Conservation (phyloP, 2,888 invertebrate species). For the Drosophila melanosoma region DNA sequence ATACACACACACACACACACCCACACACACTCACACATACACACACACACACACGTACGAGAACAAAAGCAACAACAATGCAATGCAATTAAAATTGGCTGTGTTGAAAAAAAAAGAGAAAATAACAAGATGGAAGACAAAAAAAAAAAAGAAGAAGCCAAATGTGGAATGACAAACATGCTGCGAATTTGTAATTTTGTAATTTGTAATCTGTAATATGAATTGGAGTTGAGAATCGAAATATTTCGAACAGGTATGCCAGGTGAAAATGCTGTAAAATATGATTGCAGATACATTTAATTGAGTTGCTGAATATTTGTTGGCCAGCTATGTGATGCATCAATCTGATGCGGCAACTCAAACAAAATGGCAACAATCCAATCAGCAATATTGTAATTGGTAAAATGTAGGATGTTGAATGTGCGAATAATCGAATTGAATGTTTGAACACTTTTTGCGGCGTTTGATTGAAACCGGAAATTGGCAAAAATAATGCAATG, state of each 20-base stretch:
- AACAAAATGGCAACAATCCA: slow-evolving; percentile 69
- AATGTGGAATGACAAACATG: slow-evolving; percentile 76
- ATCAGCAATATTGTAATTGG: slow-evolving; percentile 73
- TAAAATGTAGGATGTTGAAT: slow-evolving; percentile 67
- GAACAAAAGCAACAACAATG: slow-evolving; percentile 65
- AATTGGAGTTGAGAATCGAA: slow-evolving; percentile 67
- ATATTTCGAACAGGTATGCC: slow-evolving; percentile 30
- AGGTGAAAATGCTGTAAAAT: slow-evolving; percentile 48
- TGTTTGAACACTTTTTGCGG: slow-evolving; percentile 70
- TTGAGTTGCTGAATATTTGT: slow-evolving; percentile 67
- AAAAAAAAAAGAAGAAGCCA: slow-evolving; percentile 45
- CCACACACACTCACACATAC: slow-evolving; percentile 6
- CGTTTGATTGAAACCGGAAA: slow-evolving; percentile 69
- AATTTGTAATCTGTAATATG: slow-evolving; percentile 68
- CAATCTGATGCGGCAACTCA: slow-evolving; percentile 17
- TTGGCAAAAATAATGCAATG: slow-evolving; percentile 55
- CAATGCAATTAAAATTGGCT: slow-evolving; percentile 77
- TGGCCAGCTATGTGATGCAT: slow-evolving; percentile 11
- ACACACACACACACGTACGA: slow-evolving; percentile 14
- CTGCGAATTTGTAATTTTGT: slow-evolving; percentile 75
- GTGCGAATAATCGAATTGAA: slow-evolving; percentile 59
- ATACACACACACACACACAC: slow-evolving; percentile 17
- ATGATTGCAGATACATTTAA: slow-evolving; percentile 74
- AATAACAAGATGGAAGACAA: slow-evolving; percentile 33
- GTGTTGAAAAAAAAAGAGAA: slow-evolving; percentile 20